A percentile compares a stretch with the other conserved stretches of the same genome.
Evolutionary conservation across 2,888 invertebrate species (phyloP).

Genomic region (Sphinx pinastri): DNA sequence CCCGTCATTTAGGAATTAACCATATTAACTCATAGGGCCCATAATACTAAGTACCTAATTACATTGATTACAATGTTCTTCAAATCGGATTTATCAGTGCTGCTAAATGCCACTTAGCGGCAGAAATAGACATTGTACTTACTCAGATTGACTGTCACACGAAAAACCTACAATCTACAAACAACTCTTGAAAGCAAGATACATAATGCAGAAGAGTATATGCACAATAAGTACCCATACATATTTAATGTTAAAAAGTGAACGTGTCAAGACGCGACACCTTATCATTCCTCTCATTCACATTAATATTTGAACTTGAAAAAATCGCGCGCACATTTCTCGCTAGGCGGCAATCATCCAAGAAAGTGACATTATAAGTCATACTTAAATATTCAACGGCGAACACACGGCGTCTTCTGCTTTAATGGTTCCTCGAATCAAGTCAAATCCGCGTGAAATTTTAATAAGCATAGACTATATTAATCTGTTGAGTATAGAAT

Average conservation of each 20-base stretch:
- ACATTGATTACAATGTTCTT: too few species aligned
- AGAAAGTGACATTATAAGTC: slow-evolving; percentile 21
- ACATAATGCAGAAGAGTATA: not conserved
- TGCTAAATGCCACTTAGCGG: too few species aligned
- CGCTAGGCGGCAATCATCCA: slow-evolving; percentile 15
- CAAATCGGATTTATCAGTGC: too few species aligned
- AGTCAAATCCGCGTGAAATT: not conserved
- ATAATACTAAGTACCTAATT: too few species aligned
- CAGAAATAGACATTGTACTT: too few species aligned
- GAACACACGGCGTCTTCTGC: not conserved
- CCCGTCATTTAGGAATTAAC: too few species aligned
- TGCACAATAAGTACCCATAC: slow-evolving; percentile 15
- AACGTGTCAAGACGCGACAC: slow-evolving; percentile 20
- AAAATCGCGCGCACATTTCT: slow-evolving; percentile 24
- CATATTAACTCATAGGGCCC: too few species aligned
- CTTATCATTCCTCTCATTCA: slow-evolving; percentile 22
- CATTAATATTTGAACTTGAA: slow-evolving; percentile 29
- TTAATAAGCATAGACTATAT: not conserved
- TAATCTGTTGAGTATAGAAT: too few species aligned
- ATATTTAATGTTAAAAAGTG: slow-evolving; percentile 24
- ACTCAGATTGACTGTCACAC: too few species aligned
- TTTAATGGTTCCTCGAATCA: not conserved
- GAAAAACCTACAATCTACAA: not conserved
- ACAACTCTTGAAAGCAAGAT: not conserved
- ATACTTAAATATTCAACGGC: slow-evolving; percentile 19